These are phyloP conservation scores for Chiloscyllium plagiosum DNA, from an alignment of 2,113 vertebrate species.

Conservation along the genomic window DNA sequence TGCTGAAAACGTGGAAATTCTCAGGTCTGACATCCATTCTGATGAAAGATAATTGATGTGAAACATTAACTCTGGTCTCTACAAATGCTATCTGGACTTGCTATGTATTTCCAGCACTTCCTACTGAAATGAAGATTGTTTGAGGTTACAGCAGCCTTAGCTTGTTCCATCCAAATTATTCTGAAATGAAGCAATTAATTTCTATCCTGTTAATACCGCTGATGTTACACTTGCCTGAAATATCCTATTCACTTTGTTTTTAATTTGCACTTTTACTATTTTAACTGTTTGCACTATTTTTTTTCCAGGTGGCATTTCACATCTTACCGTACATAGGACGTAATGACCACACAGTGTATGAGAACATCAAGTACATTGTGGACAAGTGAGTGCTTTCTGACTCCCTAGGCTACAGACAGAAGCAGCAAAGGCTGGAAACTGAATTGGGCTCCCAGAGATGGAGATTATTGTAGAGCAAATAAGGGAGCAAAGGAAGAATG, in stretches of 20 bases:
- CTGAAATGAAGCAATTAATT: background rate
- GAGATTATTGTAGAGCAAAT: background rate
- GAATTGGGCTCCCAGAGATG: background rate
- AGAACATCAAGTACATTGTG: conserved; percentile 80
- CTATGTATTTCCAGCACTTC: background rate
- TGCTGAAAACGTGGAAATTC: background rate
- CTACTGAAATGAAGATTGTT: background rate
- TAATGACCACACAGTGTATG: conserved; percentile 72
- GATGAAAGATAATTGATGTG: background rate
- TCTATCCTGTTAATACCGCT: background rate
- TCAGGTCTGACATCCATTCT: background rate
- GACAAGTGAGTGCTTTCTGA: conserved; percentile 66
- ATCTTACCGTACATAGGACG: conserved; percentile 80
- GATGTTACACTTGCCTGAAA: background rate
- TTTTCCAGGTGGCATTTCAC: conserved; percentile 76
- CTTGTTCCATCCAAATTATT: background rate
- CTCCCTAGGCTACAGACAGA: background rate
- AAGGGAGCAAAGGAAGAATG: background rate
- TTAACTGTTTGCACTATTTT: background rate
- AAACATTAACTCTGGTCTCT: background rate
- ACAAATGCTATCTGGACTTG: background rate
- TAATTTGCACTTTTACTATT: background rate
- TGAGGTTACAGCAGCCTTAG: background rate
- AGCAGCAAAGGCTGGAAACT: background rate
- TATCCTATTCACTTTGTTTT: background rate